Evolutionary conservation across 2,113 vertebrate genomes (phyloP).

Genomic region (Conger conger): DNA sequence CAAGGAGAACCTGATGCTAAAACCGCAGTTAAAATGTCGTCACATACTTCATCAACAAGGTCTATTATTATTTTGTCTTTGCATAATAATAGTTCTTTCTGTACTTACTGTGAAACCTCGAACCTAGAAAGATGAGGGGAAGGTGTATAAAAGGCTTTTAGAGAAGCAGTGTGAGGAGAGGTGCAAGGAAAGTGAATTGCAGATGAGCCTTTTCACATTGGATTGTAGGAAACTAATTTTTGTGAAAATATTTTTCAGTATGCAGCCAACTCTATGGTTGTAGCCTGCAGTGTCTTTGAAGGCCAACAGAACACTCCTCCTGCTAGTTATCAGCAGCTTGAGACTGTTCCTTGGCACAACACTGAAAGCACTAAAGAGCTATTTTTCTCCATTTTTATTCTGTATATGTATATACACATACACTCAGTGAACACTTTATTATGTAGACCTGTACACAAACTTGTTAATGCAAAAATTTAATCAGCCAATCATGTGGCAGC

Average conservation of each 20-base stretch:
- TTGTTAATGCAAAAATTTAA: too few species aligned
- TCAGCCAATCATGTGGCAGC: too few species aligned
- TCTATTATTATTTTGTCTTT: neutral
- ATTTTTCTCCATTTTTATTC: neutral
- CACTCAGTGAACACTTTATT: too few species aligned
- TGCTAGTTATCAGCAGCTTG: slow-evolving; percentile 10
- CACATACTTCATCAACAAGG: neutral
- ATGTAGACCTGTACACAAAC: too few species aligned
- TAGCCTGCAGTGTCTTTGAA: slow-evolving; percentile 18
- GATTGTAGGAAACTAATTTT: neutral
- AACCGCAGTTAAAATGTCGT: neutral
- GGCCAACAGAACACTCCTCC: neutral
- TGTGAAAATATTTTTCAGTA: neutral
- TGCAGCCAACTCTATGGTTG: neutral
- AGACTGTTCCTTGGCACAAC: neutral
- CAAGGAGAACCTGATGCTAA: neutral
- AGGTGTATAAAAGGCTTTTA: neutral
- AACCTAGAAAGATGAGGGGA: neutral
- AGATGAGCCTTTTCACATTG: neutral
- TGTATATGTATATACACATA: too few species aligned
- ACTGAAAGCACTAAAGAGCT: neutral
- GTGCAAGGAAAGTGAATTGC: neutral
- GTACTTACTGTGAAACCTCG: neutral
- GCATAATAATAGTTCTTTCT: neutral
- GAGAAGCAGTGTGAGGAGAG: neutral